Evolutionary conservation across 2,797 vertebrate genomes (phyloP).

Genomic region (Gallirallus australis): DNA sequence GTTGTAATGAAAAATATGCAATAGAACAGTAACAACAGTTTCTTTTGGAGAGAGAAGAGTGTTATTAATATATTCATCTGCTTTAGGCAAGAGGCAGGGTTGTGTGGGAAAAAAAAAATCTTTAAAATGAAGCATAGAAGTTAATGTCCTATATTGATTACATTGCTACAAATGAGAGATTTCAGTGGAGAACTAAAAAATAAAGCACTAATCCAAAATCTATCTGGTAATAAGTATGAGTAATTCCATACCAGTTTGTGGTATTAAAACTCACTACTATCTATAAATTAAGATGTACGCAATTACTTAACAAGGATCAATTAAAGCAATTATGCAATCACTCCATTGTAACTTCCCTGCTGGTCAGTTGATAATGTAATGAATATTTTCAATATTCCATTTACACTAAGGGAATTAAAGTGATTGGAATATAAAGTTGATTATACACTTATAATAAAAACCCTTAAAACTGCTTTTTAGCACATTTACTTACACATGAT

Average conservation of each 20-base stretch:
- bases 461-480: background rate
- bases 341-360: background rate
- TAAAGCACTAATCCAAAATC: background rate
- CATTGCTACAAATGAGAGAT: background rate
- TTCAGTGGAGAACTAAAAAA: background rate
- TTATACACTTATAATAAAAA: background rate
- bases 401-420: background rate
- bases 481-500: background rate
- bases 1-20: background rate
- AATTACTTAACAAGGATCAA: background rate
- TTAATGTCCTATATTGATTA: background rate
- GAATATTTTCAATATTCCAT: background rate
- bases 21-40: background rate
- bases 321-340: slow-evolving; percentile 1
- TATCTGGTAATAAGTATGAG: background rate
- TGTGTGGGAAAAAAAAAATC: background rate
- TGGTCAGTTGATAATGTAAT: slow-evolving; percentile 14
- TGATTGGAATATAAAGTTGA: background rate
- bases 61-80: background rate
- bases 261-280: background rate
- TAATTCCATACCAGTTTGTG: background rate
- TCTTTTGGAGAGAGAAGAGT: background rate
- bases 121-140: background rate
- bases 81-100: background rate
- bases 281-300: background rate